These are phyloP conservation scores for Branchipolynoe longqiensis DNA, from an alignment of 2,888 invertebrate genomes.

Conservation along the genomic window DNA sequence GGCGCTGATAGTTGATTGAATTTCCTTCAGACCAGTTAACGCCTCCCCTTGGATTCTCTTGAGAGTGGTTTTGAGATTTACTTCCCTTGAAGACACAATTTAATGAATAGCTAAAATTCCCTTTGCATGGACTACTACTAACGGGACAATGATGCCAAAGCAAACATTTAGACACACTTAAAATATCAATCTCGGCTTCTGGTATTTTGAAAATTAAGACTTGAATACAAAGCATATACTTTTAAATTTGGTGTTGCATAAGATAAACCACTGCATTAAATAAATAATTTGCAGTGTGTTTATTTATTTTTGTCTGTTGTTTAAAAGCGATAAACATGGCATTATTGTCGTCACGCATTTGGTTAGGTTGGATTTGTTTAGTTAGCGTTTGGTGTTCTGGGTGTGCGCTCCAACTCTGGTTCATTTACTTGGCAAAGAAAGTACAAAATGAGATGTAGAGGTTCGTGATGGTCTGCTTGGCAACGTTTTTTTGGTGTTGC, in stretches of 20 bases:
- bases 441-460: no score
- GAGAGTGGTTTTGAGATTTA: background rate
- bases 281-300: background rate
- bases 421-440: slow-evolving; percentile 14
- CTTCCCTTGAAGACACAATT: background rate
- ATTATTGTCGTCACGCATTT: slow-evolving; percentile 1
- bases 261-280: no score
- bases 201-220: background rate
- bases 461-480: no score
- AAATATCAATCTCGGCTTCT: no score
- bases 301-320: background rate
- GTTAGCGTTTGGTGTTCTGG: slow-evolving; percentile 6
- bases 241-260: background rate
- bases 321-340: background rate
- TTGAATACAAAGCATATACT: background rate
- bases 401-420: slow-evolving; percentile 52
- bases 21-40: background rate
- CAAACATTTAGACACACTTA: background rate
- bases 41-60: background rate
- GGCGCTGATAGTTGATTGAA: no score
- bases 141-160: slow-evolving; percentile 27
- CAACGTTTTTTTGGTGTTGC: no score
- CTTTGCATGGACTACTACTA: slow-evolving; percentile 12
- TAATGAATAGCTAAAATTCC: background rate
- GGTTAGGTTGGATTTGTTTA: slow-evolving; percentile 7